Evolutionary conservation across 2,797 vertebrate genomes (phyloP).

Genomic region (Epinephelus awoara): DNA sequence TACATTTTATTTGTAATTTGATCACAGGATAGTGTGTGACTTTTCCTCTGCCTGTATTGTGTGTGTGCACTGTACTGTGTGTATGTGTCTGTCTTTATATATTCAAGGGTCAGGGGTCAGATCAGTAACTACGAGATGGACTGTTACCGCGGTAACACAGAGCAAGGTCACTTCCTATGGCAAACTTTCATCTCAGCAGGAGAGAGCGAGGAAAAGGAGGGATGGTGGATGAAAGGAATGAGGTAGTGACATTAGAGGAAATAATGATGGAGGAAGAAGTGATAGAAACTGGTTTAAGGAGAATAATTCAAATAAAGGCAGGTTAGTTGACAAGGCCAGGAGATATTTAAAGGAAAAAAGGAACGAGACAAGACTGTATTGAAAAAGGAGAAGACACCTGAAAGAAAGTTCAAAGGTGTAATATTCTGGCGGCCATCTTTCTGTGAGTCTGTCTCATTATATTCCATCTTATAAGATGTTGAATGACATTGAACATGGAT

Average conservation of each 20-base stretch:
- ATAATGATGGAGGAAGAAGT: conserved; percentile 11
- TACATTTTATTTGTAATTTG: conserved; percentile 27
- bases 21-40: not conserved
- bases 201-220: conserved; percentile 20
- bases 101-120: conserved; percentile 58
- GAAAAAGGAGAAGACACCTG: not conserved
- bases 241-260: conserved; percentile 26
- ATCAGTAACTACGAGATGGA: conserved; percentile 43
- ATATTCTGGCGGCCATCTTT: not conserved
- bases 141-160: conserved; percentile 42
- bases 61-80: not conserved
- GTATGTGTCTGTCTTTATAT: not conserved
- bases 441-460: not conserved
- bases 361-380: not conserved
- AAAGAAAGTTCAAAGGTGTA: not conserved
- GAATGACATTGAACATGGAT: not conserved
- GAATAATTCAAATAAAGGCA: conserved; percentile 7
- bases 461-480: not conserved
- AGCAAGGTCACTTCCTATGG: conserved; percentile 64
- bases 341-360: conserved; percentile 5
- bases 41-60: not conserved
- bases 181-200: conserved; percentile 75
- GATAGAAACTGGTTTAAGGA: conserved; percentile 10
- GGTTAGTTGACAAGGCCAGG: conserved; percentile 12
- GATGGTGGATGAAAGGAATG: conserved; percentile 32